Evolutionary conservation across 2,113 vertebrate genomes (phyloP).

Genomic region (Desmodus rotundus): DNA sequence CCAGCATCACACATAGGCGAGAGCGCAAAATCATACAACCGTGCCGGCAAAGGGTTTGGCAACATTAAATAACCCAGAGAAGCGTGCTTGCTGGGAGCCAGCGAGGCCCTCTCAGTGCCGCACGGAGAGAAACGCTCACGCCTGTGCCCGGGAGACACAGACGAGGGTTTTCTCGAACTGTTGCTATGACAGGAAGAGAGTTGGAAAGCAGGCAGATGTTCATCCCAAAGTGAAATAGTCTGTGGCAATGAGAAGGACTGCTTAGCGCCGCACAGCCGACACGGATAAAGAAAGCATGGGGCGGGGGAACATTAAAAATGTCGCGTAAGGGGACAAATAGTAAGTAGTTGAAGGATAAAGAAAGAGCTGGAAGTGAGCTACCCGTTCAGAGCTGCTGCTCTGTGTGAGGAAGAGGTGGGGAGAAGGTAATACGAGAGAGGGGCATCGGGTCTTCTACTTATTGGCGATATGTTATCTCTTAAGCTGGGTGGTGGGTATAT

Average conservation of each 20-base stretch:
- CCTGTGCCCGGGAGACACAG: rapidly evolving
- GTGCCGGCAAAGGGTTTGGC: neutral
- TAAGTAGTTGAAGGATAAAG: neutral
- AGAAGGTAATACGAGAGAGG: neutral
- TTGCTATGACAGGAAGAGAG: neutral
- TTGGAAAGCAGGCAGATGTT: neutral
- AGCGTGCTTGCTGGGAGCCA: too few relatives aligned
- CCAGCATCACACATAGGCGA: too few relatives aligned
- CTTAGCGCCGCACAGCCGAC: neutral
- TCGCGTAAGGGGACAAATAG: rapidly evolving
- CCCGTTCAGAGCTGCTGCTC: neutral
- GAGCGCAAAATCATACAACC: neutral
- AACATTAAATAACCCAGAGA: neutral
- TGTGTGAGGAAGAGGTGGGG: neutral
- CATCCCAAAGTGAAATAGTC: neutral
- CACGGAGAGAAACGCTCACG: neutral
- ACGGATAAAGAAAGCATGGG: neutral
- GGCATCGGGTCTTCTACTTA: neutral
- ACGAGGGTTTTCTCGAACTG: neutral
- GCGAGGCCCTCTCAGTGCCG: too few relatives aligned
- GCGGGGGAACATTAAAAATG: neutral
- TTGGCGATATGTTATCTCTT: neutral
- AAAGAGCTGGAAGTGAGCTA: neutral
- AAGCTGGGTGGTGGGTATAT: neutral
- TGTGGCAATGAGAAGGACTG: neutral